Conservation (phyloP, 2,797 vertebrate species). For the Ctenosaura bakeri region DNA sequence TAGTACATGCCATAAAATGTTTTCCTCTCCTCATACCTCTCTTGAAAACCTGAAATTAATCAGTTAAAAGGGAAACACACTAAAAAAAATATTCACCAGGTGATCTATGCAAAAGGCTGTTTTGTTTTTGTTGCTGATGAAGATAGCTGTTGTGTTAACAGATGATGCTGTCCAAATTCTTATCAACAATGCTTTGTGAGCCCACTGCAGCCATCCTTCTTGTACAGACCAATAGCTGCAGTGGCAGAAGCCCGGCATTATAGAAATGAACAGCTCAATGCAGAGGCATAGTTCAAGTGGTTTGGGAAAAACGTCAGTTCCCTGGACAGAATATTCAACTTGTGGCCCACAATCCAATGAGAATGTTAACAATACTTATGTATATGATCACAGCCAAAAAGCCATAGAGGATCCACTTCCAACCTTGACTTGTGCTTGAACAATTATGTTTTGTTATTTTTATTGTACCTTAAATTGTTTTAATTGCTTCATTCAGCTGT, state of each 20-base stretch:
- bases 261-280: slow-evolving; percentile 14
- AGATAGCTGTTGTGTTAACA: slow-evolving; percentile 57
- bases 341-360: not conserved
- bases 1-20: slow-evolving; percentile 44
- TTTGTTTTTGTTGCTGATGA: slow-evolving; percentile 63
- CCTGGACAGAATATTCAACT: not conserved
- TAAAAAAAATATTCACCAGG: slow-evolving; percentile 61
- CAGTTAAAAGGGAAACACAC: slow-evolving; percentile 64
- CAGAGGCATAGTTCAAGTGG: slow-evolving; percentile 7
- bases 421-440: not conserved
- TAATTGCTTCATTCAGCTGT: too few relatives aligned
- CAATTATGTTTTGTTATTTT: not conserved
- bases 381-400: not conserved
- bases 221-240: slow-evolving; percentile 2
- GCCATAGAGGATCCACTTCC: not conserved
- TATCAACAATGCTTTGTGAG: slow-evolving; percentile 57
- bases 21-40: slow-evolving; percentile 16
- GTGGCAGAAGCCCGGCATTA: slow-evolving; percentile 46
- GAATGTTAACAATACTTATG: not conserved
- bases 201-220: slow-evolving; percentile 28
- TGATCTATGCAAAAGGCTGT: slow-evolving; percentile 60
- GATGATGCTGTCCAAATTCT: slow-evolving; percentile 57
- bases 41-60: slow-evolving; percentile 63
- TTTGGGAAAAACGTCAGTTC: not conserved
- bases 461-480: not conserved